Conservation (phyloP, 2,888 invertebrate genomes). For the Beris chalybata region DNA sequence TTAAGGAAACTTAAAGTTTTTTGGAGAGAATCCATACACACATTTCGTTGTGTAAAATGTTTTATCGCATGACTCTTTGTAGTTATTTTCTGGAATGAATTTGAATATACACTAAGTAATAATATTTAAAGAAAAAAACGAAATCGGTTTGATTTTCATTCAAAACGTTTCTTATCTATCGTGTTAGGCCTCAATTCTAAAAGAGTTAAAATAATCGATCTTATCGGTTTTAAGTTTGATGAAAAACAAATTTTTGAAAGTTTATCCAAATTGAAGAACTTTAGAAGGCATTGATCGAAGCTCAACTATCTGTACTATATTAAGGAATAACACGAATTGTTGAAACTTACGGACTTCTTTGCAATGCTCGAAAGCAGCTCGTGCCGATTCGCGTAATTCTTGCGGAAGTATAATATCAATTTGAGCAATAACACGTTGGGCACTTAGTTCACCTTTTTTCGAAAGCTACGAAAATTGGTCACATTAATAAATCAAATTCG, state of each 20-base stretch:
- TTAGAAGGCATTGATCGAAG: background rate
- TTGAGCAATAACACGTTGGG: slow-evolving; percentile 30
- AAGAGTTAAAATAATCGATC: no score
- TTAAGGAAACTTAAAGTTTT: slow-evolving; percentile 22
- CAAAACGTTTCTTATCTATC: no score
- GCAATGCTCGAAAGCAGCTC: slow-evolving; percentile 21
- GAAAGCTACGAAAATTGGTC: slow-evolving; percentile 19
- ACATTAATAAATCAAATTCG: no score
- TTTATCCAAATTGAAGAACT: no score
- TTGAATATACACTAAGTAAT: no score
- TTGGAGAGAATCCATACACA: slow-evolving; percentile 23
- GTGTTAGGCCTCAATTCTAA: no score
- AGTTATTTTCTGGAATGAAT: slow-evolving; percentile 29
- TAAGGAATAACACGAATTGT: background rate
- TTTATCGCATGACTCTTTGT: slow-evolving; percentile 38
- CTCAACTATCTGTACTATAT: no score
- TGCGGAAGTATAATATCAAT: slow-evolving; percentile 33
- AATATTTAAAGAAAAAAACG: no score
- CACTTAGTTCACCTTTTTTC: slow-evolving; percentile 36
- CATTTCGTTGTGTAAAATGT: slow-evolving; percentile 35
- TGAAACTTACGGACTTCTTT: slow-evolving; percentile 31
- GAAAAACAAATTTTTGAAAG: no score
- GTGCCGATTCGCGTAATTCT: slow-evolving; percentile 22
- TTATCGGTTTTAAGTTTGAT: no score
- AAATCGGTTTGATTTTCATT: no score